Evolutionary conservation across 64 coral and sea anemone species (phyloP), one percentile per base, ranked within the genome.

Genomic region (Montipora capricornis): DNA sequence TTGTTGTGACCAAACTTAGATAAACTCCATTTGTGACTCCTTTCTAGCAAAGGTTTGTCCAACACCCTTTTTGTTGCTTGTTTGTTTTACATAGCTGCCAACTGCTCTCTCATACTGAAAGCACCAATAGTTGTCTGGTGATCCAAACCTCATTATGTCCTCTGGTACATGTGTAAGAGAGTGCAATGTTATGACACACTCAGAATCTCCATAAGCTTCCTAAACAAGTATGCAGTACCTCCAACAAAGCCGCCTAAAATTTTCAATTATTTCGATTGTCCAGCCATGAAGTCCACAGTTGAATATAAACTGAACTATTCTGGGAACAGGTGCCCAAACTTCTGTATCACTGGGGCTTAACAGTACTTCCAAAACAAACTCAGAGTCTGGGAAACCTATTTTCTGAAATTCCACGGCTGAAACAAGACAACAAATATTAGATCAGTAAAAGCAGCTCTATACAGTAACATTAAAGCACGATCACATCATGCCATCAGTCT

Each of bases 321-420:
- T 91, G 53, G 75, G 88, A 20, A 95, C 47, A 52, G 88, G 82
- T 75, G 89, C 94, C 89, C 94, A 95, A 53, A 80, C 83, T 22
- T 95, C 53, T 5, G 61, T 37, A 24, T 92, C 81, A 73, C 73
- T 70, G 10, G 29, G 4, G 3, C 47, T 17, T 11, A 95, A 45
- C 17, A 95, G 68, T 8, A 77, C 84, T 61, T 76, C 49, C 14
- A 95, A 52, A 46, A 95, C 76, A 87, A 80, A 91, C 58, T 95
- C 94, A 17, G 94, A 95, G 29, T 81, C 75, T 50, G 94, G 94
- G 60, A 91, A 95, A 37, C 57, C 94, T 71, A 95, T 49, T 81
- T 95, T 95, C 68, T 95, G 89, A 29, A 88, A 91, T 75, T 95
- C 94, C 68, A 91, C 76, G 12, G 83, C 94, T 93, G 53, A 61